Conservation (phyloP, 35 echinoderm and acorn worm species). For the Heliocidaris erythrogramma region DNA sequence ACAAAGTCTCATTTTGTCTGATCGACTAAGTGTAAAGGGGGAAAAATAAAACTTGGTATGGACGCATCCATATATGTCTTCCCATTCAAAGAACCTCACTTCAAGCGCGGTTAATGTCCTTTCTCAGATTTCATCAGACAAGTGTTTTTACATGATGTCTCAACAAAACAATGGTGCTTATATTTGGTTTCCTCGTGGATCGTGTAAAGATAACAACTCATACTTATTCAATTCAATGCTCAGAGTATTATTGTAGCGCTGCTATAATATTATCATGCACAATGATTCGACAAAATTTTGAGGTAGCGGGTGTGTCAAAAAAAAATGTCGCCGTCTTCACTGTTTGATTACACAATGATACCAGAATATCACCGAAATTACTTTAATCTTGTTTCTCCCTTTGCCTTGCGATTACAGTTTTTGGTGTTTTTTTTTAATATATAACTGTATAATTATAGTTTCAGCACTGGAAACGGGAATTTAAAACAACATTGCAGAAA, state of each 20-base stretch:
- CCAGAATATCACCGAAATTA: too few relatives aligned
- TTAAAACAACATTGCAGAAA: too few relatives aligned
- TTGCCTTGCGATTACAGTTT: too few relatives aligned
- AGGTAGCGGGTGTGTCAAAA: neutral
- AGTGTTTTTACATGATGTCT: neutral
- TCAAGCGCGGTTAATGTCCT: neutral
- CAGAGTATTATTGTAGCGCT: neutral
- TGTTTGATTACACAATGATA: neutral
- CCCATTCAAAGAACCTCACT: too few relatives aligned
- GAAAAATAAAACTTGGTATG: too few relatives aligned
- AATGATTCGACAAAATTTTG: neutral
- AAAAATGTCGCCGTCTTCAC: neutral
- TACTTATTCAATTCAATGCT: neutral
- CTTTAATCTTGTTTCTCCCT: too few relatives aligned
- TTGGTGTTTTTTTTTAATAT: too few relatives aligned
- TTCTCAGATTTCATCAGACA: neutral
- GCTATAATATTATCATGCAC: neutral
- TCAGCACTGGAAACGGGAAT: too few relatives aligned
- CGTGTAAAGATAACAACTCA: neutral
- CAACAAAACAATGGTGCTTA: neutral
- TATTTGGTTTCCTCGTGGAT: neutral
- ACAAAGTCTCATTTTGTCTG: too few relatives aligned
- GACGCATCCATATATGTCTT: too few relatives aligned
- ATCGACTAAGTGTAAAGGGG: too few relatives aligned
- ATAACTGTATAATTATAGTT: too few relatives aligned